A percentile compares a stretch with the other conserved stretches of the same genome.
Evolutionary conservation across 2,888 invertebrate genomes (phyloP).

Genomic region (Baronia brevicornis): DNA sequence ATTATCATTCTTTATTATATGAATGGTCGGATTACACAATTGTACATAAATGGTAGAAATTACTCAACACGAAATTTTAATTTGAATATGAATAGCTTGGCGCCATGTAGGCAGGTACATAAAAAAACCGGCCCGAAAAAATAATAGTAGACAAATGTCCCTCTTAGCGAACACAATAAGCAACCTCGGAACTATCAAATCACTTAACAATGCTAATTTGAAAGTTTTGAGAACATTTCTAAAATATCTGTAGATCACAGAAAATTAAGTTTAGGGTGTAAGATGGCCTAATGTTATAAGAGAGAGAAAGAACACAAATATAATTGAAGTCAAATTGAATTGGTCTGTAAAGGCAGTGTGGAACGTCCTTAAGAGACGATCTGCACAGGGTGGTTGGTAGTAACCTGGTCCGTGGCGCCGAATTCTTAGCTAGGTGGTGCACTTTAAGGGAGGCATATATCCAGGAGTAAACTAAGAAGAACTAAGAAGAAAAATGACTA

Average conservation of each 20-base stretch:
- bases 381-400: no score
- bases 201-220: conserved; percentile 65
- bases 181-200: conserved; percentile 59
- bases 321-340: no score
- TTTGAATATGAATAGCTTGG: conserved; percentile 73
- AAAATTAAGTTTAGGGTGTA: no score
- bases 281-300: no score
- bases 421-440: no score
- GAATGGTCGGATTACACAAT: conserved; percentile 59
- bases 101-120: conserved; percentile 72
- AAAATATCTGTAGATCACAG: no score
- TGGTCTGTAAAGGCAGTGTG: no score
- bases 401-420: no score
- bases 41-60: conserved; percentile 67
- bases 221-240: conserved; percentile 53
- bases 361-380: no score
- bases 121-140: conserved; percentile 70
- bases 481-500: no score
- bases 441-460: no score
- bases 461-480: no score
- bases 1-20: conserved; percentile 45
- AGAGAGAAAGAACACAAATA: neutral
- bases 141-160: conserved; percentile 69
- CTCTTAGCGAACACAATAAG: conserved; percentile 59
- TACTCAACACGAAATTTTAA: conserved; percentile 63